These are phyloP conservation scores for Chaetoderma sp. DNA, from an alignment of 2,888 invertebrate genomes.

Conservation along the genomic window DNA sequence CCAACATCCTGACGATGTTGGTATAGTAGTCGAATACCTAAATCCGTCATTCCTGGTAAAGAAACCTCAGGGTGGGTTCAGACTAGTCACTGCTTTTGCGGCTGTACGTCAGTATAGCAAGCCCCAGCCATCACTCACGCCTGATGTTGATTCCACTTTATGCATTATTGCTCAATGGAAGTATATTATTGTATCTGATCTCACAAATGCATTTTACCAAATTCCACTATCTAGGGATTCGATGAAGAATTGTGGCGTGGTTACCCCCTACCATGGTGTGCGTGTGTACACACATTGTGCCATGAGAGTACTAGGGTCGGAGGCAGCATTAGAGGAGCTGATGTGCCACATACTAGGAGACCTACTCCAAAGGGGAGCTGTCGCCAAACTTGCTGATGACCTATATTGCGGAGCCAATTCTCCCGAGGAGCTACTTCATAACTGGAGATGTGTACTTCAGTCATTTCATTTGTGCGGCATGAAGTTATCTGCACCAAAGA, in stretches of 20 bases:
- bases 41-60: slow-evolving; percentile 46
- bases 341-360: slow-evolving; percentile 34
- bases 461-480: too few relatives aligned
- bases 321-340: slow-evolving; percentile 32
- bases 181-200: slow-evolving; percentile 14
- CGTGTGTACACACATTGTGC: slow-evolving; percentile 34
- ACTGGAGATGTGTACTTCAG: too few relatives aligned
- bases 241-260: slow-evolving; percentile 37
- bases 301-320: slow-evolving; percentile 36
- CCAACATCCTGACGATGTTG: slow-evolving; percentile 32
- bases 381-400: slow-evolving; percentile 32
- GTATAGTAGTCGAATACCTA: slow-evolving; percentile 38
- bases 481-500: slow-evolving; percentile 20
- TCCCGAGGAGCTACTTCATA: slow-evolving; percentile 8
- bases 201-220: slow-evolving; percentile 40
- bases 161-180: slow-evolving; percentile 25
- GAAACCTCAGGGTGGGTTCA: slow-evolving; percentile 31
- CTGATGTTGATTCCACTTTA: slow-evolving; percentile 27
- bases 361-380: slow-evolving; percentile 20
- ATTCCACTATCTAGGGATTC: slow-evolving; percentile 33
- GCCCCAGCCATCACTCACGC: slow-evolving; percentile 37
- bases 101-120: slow-evolving; percentile 42
- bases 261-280: slow-evolving; percentile 35
- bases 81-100: slow-evolving; percentile 40
- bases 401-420: background rate